Base-by-base conservation (phyloP, 2,113 vertebrate genomes). In the Embiotoca jacksoni region DNA sequence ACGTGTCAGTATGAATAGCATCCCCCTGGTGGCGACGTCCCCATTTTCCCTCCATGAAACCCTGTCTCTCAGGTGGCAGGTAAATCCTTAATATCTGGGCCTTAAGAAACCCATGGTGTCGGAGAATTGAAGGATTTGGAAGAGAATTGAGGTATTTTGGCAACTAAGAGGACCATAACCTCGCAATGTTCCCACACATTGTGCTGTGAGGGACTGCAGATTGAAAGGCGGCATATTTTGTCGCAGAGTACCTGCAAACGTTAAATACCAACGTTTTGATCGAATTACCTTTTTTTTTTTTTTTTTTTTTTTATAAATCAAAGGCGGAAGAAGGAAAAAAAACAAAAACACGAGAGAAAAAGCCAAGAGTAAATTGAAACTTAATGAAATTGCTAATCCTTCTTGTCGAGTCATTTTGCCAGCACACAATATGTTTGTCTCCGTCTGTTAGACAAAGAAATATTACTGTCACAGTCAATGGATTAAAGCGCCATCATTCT, bases 61-160 rank as follows among this genome's bases (percentile, higher is more conserved):
- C 67, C 49, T 46, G 65, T 71, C 75, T 71, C n/a, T 87, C 83
- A 83, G 76, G 79, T 83, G 80, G 79, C 31, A 63, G 46, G 49
- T 69, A 90, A 94, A 90, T 86, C 90, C 87, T 49, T 70, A 89
- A 90, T 84, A 76, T 90, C 64, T 2, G 5, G 35, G 64, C 75
- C 53, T 90, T 82, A 85, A 81, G 66, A 68, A 56, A 60, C 57
- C 75, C 78, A 73, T 69, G 13, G 1, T 72, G 68, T 86, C 81
- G 46, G 30, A 78, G 59, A 81, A 85, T 87, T 37, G 23, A 64
- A 41, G 53, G 91, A 82, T 83, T 63, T 79, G 57, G 61, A 63
- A 64, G 36, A 49, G 91, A 82, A 82, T 63, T 79, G 57, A 58
- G 60, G 35, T 36, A 41, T 35, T 4, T 59, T 36, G 57, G 55